Evolutionary conservation across 2,113 vertebrate species (phyloP).

Genomic region (Lipotes vexillifer): DNA sequence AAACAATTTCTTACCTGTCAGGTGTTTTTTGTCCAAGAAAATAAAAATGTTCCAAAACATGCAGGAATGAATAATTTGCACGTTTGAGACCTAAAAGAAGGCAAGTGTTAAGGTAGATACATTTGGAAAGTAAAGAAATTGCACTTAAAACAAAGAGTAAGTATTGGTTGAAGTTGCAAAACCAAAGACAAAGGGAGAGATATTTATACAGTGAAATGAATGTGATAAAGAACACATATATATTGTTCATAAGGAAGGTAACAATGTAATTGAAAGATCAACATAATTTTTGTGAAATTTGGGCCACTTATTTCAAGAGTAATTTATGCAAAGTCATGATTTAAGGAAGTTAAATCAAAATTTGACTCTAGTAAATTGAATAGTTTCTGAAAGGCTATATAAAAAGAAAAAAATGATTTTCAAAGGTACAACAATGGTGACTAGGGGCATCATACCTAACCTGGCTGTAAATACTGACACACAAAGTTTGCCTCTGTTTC

Average conservation of each 20-base stretch:
- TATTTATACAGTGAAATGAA: not conserved
- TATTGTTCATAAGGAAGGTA: not conserved
- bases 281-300: not conserved
- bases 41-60: not conserved
- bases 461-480: not conserved
- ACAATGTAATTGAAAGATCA: not conserved
- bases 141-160: not conserved
- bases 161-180: not conserved
- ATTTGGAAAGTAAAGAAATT: not conserved
- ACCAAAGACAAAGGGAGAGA: not conserved
- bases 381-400: not conserved
- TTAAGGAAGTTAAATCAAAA: not conserved
- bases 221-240: not conserved
- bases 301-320: not conserved
- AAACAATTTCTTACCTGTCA: not conserved
- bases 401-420: not conserved
- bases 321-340: not conserved
- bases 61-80: not conserved
- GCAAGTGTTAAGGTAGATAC: not conserved
- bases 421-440: not conserved
- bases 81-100: not conserved
- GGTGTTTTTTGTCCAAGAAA: not conserved
- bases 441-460: not conserved
- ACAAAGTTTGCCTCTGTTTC: not conserved
- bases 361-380: not conserved